Percentiles rank a stretch among this genome's conserved stretches.
Conservation (phyloP, 35 echinoderm and acorn worm species). For the Heliocidaris erythrogramma region DNA sequence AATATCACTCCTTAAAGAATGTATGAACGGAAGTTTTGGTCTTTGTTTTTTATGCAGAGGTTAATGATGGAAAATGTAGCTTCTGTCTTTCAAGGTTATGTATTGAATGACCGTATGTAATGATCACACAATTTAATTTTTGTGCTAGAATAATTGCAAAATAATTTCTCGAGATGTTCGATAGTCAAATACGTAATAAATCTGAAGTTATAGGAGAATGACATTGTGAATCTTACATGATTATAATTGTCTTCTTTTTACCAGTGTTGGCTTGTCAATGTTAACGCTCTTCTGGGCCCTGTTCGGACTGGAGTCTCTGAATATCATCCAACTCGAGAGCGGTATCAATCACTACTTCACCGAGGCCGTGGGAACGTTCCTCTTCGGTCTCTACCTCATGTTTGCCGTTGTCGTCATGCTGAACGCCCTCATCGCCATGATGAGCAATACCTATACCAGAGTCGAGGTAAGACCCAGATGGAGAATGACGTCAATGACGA, state of each 20-base stretch:
- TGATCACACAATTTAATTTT: no score
- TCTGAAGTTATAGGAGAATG: no score
- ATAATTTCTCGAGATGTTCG: no score
- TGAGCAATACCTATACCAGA: conserved; percentile 94
- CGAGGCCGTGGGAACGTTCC: conserved; percentile 67
- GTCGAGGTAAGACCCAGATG: conserved; percentile 62
- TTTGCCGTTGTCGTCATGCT: conserved; percentile 91
- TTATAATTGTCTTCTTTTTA: neutral
- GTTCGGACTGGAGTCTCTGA: conserved; percentile 75
- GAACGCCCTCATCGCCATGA: conserved; percentile 95
- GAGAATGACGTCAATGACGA: neutral
- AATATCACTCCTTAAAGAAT: no score
- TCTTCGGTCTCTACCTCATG: conserved; percentile 82
- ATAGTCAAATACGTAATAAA: no score
- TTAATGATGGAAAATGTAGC: no score
- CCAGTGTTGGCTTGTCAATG: conserved; percentile 84
- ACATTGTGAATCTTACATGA: no score
- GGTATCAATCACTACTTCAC: conserved; percentile 72
- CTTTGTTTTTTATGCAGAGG: no score
- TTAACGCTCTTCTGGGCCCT: conserved; percentile 90
- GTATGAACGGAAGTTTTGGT: no score
- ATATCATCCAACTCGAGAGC: conserved; percentile 57
- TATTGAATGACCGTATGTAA: no score
- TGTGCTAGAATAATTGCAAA: no score
- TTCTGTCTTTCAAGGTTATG: no score